Base-by-base conservation (phyloP, 2,113 vertebrate species). In the Neodontobutis hainanensis region DNA sequence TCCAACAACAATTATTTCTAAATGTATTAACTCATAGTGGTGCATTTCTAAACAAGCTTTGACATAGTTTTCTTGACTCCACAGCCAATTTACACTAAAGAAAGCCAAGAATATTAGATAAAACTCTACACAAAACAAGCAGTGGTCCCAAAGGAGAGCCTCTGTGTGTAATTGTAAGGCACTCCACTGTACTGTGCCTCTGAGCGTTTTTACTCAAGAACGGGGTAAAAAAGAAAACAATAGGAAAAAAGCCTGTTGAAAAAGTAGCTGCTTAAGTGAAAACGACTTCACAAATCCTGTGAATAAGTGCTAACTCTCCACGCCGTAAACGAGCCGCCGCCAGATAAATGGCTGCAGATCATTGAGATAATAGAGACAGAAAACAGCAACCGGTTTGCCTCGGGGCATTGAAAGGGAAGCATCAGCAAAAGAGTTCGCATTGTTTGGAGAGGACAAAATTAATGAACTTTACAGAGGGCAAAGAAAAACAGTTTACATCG, bases 191-290 rank as follows among this genome's bases (percentile, higher is more conserved):
- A 78, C 66, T 65, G 38, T 63, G 65, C 72, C 79, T 85, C 40
- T 10, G 3, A 85, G 81, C 77, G 32, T 84, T 69, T 87, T 89
- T 78, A 82, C 75, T 78, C 73, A 73, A 52, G 62, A 61, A 55
- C 34, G 11, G 11, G 6, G 19, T 44, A 0, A 15, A 12, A 19
- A 10, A 27, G 40, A 38, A 11, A 61, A 43, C 8, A 7, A 1
- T 9, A 56, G 36, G 27, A 62, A 53, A 11, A 57, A 10, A 68
- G 32, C 36, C 56, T 68, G 73, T 11, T 78, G 77, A 83, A 73
- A 77, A 82, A 86, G 87, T 66, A 73, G 79, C 68, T 72, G 58
- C 73, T 75, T 77, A 81, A 83, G 69, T 85, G 76, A 82, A 77
- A 81, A 77, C 47, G 68, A 88, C 85, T 81, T 75, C 36, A 72